Percentiles rank a stretch among this genome's conserved stretches.
Evolutionary conservation across 2,888 invertebrate genomes (phyloP).

Genomic region (Caenorhabditis zanzibari): DNA sequence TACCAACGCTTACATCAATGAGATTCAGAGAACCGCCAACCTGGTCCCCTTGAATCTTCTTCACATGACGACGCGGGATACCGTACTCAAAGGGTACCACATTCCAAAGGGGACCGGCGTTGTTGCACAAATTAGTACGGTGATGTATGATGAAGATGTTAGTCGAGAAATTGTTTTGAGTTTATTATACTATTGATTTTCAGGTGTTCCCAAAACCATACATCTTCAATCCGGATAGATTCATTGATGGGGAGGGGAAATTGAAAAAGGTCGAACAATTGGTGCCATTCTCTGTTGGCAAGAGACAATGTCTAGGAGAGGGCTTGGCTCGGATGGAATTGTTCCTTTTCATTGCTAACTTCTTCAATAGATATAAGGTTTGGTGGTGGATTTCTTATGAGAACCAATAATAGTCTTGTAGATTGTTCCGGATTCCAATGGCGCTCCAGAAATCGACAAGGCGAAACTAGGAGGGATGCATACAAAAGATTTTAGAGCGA

Average conservation of each 20-base stretch:
- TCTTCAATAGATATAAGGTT: slow-evolving; percentile 59
- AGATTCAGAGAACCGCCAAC: slow-evolving; percentile 66
- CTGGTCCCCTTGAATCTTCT: slow-evolving; percentile 63
- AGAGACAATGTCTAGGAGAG: slow-evolving; percentile 65
- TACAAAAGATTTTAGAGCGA: slow-evolving; percentile 37
- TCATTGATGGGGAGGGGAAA: slow-evolving; percentile 75
- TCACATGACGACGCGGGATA: slow-evolving; percentile 58
- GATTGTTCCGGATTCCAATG: slow-evolving; percentile 36
- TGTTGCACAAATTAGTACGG: slow-evolving; percentile 62
- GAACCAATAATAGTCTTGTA: slow-evolving; percentile 1
- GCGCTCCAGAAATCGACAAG: slow-evolving; percentile 58
- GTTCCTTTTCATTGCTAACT: slow-evolving; percentile 64
- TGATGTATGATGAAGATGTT: slow-evolving; percentile 65
- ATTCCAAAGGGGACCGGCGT: slow-evolving; percentile 63
- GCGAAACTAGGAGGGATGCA: slow-evolving; percentile 41
- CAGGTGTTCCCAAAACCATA: slow-evolving; percentile 73
- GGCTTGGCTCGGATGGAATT: slow-evolving; percentile 67
- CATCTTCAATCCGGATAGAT: slow-evolving; percentile 76
- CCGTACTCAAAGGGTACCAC: slow-evolving; percentile 47
- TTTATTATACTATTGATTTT: not conserved
- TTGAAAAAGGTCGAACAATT: slow-evolving; percentile 63
- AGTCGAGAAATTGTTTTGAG: not conserved
- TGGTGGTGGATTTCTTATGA: not conserved
- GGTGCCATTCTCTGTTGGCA: slow-evolving; percentile 66
- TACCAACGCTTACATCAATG: slow-evolving; percentile 65